phyloP scores from a whole-genome alignment of 2,888 invertebrate species.

The Spodoptera picta region DNA sequence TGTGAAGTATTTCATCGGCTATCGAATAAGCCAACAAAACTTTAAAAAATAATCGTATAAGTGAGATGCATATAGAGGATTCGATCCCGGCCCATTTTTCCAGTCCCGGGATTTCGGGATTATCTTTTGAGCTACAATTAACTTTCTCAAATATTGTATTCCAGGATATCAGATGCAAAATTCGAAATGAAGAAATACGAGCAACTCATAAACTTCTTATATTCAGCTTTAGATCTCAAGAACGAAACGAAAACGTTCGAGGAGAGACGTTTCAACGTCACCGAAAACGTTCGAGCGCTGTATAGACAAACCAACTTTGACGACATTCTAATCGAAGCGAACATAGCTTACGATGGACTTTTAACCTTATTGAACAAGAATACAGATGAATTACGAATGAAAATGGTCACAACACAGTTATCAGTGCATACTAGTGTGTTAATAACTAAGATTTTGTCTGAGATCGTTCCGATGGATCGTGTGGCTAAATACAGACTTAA shows the following conservation, averaged over 20 bases:
- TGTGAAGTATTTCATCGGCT: too few relatives aligned
- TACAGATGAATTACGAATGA: conserved; percentile 57
- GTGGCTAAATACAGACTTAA: conserved; percentile 93
- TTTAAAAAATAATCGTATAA: too few relatives aligned
- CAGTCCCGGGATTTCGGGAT: too few relatives aligned
- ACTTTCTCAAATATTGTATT: conserved; percentile 32
- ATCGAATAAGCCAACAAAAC: too few relatives aligned
- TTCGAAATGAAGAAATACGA: conserved; percentile 78
- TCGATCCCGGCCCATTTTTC: too few relatives aligned
- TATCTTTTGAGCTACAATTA: too few relatives aligned
- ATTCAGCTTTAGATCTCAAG: conserved; percentile 51
- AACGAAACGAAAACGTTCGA: conserved; percentile 25
- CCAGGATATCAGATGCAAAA: conserved; percentile 71
- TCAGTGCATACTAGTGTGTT: conserved; percentile 86
- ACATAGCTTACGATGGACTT: conserved; percentile 61
- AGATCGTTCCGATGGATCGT: conserved; percentile 94
- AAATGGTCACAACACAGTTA: conserved; percentile 70
- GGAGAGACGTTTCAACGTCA: conserved; percentile 14
- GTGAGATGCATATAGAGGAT: too few relatives aligned
- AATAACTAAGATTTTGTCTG: conserved; percentile 88
- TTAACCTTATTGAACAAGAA: conserved; percentile 36
- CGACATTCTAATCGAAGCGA: conserved; percentile 61
- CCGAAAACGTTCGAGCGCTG: conserved; percentile 39
- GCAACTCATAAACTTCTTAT: conserved; percentile 66
- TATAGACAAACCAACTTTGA: conserved; percentile 64